Evolutionary conservation across 2,113 vertebrate genomes (phyloP), one percentile per base, ranked within the genome.

Genomic region (Menura novaehollandiae): DNA sequence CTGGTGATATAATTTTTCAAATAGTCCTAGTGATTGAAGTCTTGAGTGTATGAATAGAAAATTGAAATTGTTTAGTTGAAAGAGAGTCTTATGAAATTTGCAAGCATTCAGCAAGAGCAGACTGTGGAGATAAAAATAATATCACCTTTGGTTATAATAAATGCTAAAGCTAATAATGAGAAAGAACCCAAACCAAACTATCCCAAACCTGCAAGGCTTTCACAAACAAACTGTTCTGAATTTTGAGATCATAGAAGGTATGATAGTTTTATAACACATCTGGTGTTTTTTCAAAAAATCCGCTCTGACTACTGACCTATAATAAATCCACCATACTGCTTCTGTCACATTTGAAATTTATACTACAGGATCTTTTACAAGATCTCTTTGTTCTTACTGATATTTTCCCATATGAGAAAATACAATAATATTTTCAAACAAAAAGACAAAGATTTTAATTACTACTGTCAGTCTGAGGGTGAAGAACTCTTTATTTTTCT

Each of bases 1-100:
- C 82, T 43, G n/a, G n/a, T 85, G 75, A 68, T 91, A 90, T 10
- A 82, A 53, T 85, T 95, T 95, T 96, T 95, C 78, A 88, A 88
- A 90, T 85, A 78, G 78, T 71, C 30, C 4, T 76, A 51, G 24
- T 85, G 78, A 90, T 79, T 93, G 82, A 82, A 82, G 82, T 68
- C 44, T 76, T 73, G 67, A 90, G 20, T 68, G 58, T 64, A 76
- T 93, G 80, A 96, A 84, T 80, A 91, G 77, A 83, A 82, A 80
- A 83, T 79, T 85, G 13, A 84, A 63, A 85, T 91, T 0, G 1
- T 90, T 90, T 93, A 72, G 67, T 58, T 94, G 92, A 91, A 91
- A 76, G 55, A 80, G 7, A 86, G 21, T 59, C 55, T n/a, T 59
- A 67, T 7, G 71, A 85, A 85, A 88, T 90, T 83, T 83, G 46